Evolutionary conservation across 2,113 vertebrate genomes (phyloP).

Genomic region (Theristicus caerulescens): DNA sequence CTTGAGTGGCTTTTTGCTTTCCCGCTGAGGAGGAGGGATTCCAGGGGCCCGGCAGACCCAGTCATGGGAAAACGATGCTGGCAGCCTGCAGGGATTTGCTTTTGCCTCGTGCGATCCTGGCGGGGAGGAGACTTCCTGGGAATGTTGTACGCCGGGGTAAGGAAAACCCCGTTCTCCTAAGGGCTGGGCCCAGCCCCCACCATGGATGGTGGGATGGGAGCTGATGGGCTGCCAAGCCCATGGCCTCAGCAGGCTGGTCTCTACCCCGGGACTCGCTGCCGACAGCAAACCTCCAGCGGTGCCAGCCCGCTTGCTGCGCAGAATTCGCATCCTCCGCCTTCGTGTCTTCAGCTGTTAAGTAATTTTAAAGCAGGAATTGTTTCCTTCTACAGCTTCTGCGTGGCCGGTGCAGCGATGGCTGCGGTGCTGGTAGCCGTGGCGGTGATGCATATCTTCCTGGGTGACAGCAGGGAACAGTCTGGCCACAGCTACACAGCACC

Average conservation of each 20-base stretch:
- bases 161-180: not conserved
- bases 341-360: not conserved
- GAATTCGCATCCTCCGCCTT: not conserved
- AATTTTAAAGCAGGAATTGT: not conserved
- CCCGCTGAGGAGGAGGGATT: not conserved
- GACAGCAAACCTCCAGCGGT: not conserved
- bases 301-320: not conserved
- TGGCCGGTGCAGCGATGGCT: not conserved
- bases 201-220: not conserved
- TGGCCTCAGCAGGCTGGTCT: not conserved
- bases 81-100: not conserved
- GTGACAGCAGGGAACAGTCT: not conserved
- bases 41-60: rapidly evolving
- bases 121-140: not conserved
- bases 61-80: not conserved
- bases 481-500: rapidly evolving
- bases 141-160: not conserved
- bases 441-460: not conserved
- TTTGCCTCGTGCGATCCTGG: not conserved
- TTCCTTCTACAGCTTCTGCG: not conserved
- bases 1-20: not conserved
- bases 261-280: not conserved
- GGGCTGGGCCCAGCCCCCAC: not conserved
- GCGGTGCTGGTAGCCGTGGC: not conserved
- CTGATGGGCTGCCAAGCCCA: not conserved